These are phyloP conservation scores for Scaptomyza parva DNA, from an alignment of 2,888 invertebrate genomes.

Conservation along the genomic window DNA sequence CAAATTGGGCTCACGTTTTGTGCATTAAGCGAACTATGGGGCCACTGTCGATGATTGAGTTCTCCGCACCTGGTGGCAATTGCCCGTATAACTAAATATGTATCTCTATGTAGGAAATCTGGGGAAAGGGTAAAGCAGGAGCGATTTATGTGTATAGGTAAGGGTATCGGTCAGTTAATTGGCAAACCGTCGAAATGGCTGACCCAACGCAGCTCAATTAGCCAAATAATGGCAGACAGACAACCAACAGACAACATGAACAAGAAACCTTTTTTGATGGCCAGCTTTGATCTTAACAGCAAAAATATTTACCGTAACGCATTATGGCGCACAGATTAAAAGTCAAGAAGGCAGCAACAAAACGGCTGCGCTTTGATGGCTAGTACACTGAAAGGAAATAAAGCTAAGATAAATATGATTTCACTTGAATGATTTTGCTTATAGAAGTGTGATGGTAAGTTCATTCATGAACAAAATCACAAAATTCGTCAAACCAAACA, in stretches of 20 bases:
- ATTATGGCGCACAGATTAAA: slow-evolving; percentile 70
- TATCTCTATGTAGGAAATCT: not conserved
- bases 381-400: slow-evolving; percentile 1
- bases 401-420: not conserved
- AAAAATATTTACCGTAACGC: slow-evolving; percentile 81
- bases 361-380: slow-evolving; percentile 19
- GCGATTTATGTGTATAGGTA: not conserved
- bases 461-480: not conserved
- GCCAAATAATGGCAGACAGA: slow-evolving; percentile 50
- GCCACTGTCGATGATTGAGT: slow-evolving; percentile 69
- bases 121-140: not conserved
- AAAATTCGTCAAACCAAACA: slow-evolving; percentile 6
- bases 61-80: slow-evolving; percentile 70
- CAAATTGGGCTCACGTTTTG: slow-evolving; percentile 82
- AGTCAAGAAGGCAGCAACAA: slow-evolving; percentile 51
- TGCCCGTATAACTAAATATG: slow-evolving; percentile 45
- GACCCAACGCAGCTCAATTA: slow-evolving; percentile 67
- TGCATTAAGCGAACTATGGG: slow-evolving; percentile 74
- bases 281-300: slow-evolving; percentile 71
- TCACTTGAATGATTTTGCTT: not conserved
- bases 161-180: slow-evolving; percentile 34
- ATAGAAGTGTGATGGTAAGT: too few species aligned
- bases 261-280: slow-evolving; percentile 66
- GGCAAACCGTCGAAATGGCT: slow-evolving; percentile 31
- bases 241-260: slow-evolving; percentile 25